These are phyloP conservation scores for Rhaphigaster nebulosa DNA, from an alignment of 2,888 invertebrate species.

Conservation along the genomic window DNA sequence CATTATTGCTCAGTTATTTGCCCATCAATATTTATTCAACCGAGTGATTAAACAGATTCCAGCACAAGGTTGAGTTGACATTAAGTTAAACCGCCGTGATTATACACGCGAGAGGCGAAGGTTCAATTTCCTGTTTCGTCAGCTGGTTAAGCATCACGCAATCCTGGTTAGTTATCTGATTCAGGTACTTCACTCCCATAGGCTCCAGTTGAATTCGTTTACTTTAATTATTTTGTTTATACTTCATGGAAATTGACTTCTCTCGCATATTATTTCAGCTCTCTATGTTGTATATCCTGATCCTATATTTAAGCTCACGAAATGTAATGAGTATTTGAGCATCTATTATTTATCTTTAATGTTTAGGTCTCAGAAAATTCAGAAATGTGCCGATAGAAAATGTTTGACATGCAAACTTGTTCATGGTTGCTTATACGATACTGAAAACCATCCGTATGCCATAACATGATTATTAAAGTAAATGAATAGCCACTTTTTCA, in stretches of 20 bases:
- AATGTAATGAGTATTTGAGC: background rate
- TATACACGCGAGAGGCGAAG: constrained; percentile 22
- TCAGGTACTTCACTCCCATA: background rate
- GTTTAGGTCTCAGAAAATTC: background rate
- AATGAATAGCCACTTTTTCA: too few relatives aligned
- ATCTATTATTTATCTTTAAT: background rate
- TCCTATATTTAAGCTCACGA: background rate
- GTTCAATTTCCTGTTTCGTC: constrained; percentile 36
- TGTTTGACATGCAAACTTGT: background rate
- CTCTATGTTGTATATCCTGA: background rate
- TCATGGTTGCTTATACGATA: background rate
- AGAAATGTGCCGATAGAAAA: background rate
- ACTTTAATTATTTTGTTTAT: background rate
- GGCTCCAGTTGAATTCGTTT: background rate
- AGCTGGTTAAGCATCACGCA: constrained; percentile 29
- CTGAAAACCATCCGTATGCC: too few relatives aligned
- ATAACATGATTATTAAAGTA: too few relatives aligned
- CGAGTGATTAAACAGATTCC: background rate
- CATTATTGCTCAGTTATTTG: background rate
- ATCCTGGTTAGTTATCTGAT: background rate
- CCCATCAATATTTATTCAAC: background rate
- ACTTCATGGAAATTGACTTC: background rate
- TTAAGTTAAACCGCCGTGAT: constrained; percentile 8
- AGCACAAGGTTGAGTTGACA: background rate
- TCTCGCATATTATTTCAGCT: background rate